Base-by-base conservation (phyloP, 2,113 vertebrate genomes). In the Epinephelus moara region DNA sequence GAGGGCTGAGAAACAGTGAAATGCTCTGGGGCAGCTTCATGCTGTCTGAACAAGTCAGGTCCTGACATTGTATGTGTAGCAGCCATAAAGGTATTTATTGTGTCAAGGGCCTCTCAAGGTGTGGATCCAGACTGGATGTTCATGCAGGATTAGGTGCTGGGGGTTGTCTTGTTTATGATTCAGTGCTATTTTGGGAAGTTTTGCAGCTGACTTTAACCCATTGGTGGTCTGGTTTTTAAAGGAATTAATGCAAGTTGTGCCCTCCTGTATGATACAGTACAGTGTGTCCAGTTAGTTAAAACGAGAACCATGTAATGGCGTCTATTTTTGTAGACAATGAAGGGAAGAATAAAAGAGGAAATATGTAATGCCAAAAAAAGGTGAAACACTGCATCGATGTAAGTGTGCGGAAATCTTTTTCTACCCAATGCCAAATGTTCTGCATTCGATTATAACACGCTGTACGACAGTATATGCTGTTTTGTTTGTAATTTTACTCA, bases 1-100 rank as follows among this genome's bases (percentile, higher is more conserved):
- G 66, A 59, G 23, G 14, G 57, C 14, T 74, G 27, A 77, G 63
- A 53, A 66, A 55, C 42, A 40, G 61, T 67, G 40, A 86, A 76
- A 52, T 67, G 21, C 30, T 74, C 15, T 23, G 33, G 45, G 45
- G 77, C 50, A 66, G 63, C 49, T 84, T 56, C 12, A 37, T 61
- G 13, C 62, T 57, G 85, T 72, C 76, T 87, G 77, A 91, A 93
- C 94, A 93, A 92, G 94, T 95, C 85, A 42, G 88, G 82, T 94
- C 94, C 91, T 93, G 93, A 94, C 82, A 21, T 11, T 81, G 75
- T 89, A 80, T 27, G 9, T 85, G 89, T 84, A 81, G 75, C 70
- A 80, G 88, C 68, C 70, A 75, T 87, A 56, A 85, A 93, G 91
- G 91, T 91, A 93, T 93, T 91, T 89, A 71, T 78, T 79, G 70